Percentiles rank a stretch among this genome's conserved stretches.
These are phyloP conservation scores for Apolygus lucorum DNA, from an alignment of 1,140 invertebrate species.

Conservation along the genomic window DNA sequence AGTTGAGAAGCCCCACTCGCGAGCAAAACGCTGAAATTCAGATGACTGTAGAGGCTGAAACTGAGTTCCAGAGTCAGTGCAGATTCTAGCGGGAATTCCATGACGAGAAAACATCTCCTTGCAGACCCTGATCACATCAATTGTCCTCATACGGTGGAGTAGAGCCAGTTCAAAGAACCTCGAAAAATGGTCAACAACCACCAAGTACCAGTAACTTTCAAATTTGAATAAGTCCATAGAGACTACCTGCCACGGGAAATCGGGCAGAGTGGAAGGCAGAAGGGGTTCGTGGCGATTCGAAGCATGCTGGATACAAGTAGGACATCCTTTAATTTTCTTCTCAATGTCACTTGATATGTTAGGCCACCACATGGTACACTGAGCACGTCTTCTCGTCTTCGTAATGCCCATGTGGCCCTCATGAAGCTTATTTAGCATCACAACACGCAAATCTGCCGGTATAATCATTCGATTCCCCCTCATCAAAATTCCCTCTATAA, in stretches of 20 bases:
- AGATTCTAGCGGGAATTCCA: too few species aligned
- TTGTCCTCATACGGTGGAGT: too few species aligned
- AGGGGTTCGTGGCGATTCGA: not conserved
- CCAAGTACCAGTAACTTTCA: not conserved
- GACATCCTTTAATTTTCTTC: not conserved
- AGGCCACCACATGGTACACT: slow-evolving; percentile 3
- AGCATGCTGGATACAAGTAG: not conserved
- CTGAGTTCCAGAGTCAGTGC: too few species aligned
- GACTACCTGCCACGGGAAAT: not conserved
- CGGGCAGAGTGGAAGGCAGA: not conserved
- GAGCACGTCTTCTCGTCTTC: not conserved
- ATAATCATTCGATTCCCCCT: not conserved
- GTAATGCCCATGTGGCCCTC: not conserved
- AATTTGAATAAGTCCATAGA: not conserved
- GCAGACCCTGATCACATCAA: too few species aligned
- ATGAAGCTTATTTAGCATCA: not conserved
- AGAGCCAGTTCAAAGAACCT: too few species aligned
- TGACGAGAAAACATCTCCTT: too few species aligned
- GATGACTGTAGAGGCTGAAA: too few species aligned
- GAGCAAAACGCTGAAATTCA: too few species aligned
- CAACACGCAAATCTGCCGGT: not conserved
- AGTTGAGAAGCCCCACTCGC: too few species aligned
- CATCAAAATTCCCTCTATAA: not conserved
- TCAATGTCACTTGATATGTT: not conserved
- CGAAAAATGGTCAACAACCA: not conserved